These are phyloP conservation scores for Gastrophryne carolinensis DNA, from an alignment of 2,797 vertebrate species.

Conservation along the genomic window DNA sequence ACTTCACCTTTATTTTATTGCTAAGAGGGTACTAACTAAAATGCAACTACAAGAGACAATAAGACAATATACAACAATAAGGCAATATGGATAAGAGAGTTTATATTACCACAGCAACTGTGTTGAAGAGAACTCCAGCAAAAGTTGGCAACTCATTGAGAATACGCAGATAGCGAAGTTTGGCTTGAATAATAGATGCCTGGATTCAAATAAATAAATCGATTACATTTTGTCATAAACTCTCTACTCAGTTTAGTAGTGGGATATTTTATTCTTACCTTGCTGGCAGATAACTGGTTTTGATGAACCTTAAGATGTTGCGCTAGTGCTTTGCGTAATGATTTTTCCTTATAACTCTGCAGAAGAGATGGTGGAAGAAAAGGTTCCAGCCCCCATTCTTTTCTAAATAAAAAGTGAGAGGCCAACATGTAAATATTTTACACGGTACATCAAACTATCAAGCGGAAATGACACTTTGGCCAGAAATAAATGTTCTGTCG, in stretches of 20 bases:
- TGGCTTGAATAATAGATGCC: slow-evolving; percentile 92
- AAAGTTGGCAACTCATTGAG: slow-evolving; percentile 97
- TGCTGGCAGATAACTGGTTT: slow-evolving; percentile 87
- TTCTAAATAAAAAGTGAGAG: slow-evolving; percentile 69
- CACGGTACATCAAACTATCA: too few relatives aligned
- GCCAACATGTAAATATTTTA: too few relatives aligned
- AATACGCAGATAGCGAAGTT: slow-evolving; percentile 95
- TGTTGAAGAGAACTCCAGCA: slow-evolving; percentile 93
- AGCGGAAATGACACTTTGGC: too few relatives aligned
- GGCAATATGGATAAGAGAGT: neutral
- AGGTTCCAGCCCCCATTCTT: slow-evolving; percentile 97
- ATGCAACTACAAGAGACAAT: too few relatives aligned
- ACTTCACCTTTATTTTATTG: too few relatives aligned
- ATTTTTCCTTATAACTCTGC: slow-evolving; percentile 94
- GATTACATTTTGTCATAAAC: neutral
- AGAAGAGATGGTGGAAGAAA: slow-evolving; percentile 94
- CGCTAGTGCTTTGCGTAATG: slow-evolving; percentile 90
- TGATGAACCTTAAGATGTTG: slow-evolving; percentile 96
- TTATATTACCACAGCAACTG: slow-evolving; percentile 89
- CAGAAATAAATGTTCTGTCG: too few relatives aligned
- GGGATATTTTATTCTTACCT: slow-evolving; percentile 71
- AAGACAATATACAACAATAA: too few relatives aligned
- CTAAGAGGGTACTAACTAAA: too few relatives aligned
- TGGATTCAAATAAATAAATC: slow-evolving; percentile 66
- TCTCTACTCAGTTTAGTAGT: neutral